These are phyloP conservation scores for Lordiphosa fenestrarum DNA, from an alignment of 2,888 invertebrate species.

Conservation along the genomic window DNA sequence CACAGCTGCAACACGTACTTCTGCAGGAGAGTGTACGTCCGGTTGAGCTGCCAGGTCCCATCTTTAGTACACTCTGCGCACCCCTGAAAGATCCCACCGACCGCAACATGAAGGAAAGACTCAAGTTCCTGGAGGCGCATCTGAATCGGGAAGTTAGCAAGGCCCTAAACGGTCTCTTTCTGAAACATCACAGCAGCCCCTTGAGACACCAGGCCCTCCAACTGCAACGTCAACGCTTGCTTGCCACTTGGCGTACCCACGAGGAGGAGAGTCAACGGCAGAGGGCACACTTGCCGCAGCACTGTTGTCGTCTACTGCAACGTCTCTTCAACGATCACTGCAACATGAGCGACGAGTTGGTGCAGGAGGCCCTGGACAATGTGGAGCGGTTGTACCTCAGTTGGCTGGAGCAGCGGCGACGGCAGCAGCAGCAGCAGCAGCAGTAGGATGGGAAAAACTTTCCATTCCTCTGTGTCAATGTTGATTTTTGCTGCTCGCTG, in stretches of 20 bases:
- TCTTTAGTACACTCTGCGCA: too few relatives aligned
- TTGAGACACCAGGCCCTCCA: too few relatives aligned
- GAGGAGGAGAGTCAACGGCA: neutral
- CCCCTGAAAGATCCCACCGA: neutral
- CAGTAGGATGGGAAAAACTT: neutral
- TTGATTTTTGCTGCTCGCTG: constrained; percentile 50
- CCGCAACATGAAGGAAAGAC: neutral
- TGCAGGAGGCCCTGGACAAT: constrained; percentile 3
- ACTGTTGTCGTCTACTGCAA: neutral
- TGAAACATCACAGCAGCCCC: too few relatives aligned
- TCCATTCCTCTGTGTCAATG: constrained; percentile 53
- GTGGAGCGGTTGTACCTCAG: constrained; percentile 6
- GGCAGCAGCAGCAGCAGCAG: neutral
- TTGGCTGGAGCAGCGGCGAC: constrained; percentile 1
- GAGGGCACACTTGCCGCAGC: neutral
- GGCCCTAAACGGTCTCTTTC: too few relatives aligned
- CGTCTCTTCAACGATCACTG: constrained; percentile 4
- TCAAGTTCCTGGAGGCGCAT: neutral
- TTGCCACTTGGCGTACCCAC: neutral
- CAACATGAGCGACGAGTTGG: neutral
- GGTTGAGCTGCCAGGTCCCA: too few relatives aligned
- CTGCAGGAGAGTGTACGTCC: too few relatives aligned
- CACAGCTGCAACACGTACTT: too few relatives aligned
- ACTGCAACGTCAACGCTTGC: neutral
- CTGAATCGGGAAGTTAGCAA: neutral